Conservation (phyloP, 2,797 vertebrate genomes). For the Malurus leucopterus region DNA sequence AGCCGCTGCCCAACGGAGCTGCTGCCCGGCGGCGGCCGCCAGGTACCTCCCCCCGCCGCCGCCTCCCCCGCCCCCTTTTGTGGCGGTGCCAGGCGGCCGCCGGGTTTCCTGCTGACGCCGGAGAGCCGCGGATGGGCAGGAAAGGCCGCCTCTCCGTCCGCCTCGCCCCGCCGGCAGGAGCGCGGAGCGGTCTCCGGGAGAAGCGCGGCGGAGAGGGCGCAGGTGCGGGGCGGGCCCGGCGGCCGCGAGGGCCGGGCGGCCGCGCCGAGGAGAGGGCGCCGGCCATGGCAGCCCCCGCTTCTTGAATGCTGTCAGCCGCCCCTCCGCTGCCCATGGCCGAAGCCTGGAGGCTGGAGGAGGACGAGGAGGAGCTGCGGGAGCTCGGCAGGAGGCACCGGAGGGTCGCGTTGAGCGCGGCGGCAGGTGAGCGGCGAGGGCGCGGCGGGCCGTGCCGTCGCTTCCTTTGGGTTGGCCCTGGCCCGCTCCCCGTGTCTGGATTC, state of each 20-base stretch:
- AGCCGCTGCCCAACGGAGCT: not conserved
- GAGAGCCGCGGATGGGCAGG: constrained; percentile 55
- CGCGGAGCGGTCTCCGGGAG: not conserved
- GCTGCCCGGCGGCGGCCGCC: not conserved
- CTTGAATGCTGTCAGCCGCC: constrained; percentile 2
- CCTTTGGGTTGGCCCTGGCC: not conserved
- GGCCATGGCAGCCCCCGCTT: constrained; percentile 10
- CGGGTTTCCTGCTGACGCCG: constrained; percentile 79
- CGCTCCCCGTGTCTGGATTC: not conserved
- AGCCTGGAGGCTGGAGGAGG: constrained; percentile 78
- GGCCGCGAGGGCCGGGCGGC: not conserved
- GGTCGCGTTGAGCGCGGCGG: constrained; percentile 59
- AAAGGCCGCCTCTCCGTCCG: not conserved
- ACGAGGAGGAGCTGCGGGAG: constrained; percentile 80
- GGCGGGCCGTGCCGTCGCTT: not conserved
- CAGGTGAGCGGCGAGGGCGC: constrained; percentile 71
- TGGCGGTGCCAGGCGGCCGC: constrained; percentile 61
- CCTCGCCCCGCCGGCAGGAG: not conserved
- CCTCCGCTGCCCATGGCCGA: constrained; percentile 81
- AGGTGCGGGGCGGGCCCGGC: constrained; percentile 10
- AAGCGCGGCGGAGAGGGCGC: not conserved
- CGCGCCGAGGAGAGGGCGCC: not conserved
- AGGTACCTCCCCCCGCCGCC: not conserved
- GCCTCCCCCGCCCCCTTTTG: constrained; percentile 70
- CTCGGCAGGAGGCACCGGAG: constrained; percentile 69